A percentile compares a stretch with the other conserved stretches of the same genome.
phyloP scores from a whole-genome alignment of 2,113 vertebrate genomes.

The Engraulis encrasicolus region DNA sequence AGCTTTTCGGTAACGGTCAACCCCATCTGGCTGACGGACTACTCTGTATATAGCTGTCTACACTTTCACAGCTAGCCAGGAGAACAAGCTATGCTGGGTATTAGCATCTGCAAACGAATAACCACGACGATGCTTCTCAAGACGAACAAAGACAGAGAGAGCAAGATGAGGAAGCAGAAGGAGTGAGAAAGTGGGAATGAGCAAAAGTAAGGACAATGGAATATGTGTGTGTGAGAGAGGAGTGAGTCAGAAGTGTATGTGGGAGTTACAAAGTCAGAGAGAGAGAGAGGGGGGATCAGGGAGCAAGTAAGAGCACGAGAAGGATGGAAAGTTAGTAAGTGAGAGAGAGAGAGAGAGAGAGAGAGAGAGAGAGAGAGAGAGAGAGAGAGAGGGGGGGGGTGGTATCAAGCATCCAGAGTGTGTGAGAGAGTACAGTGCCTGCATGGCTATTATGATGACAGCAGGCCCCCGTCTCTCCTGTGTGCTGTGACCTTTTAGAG shows the following conservation, averaged over 20 bases:
- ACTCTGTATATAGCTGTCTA: no score
- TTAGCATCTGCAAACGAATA: neutral
- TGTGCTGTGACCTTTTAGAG: neutral
- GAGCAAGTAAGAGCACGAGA: neutral
- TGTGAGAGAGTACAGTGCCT: neutral
- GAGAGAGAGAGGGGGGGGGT: neutral
- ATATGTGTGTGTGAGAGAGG: constrained; percentile 2
- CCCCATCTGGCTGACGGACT: no score
- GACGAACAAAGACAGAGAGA: neutral
- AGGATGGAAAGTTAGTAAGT: neutral
- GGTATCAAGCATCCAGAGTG: neutral
- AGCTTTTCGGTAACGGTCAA: no score
- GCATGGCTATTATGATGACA: neutral
- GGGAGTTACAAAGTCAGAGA: neutral
- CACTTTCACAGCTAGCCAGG: no score
- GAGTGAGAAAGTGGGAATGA: constrained; percentile 14
- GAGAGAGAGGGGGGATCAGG: neutral
- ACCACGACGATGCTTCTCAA: neutral
- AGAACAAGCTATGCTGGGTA: neutral
- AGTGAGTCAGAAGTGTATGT: neutral
- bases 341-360: neutral
- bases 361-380: neutral
- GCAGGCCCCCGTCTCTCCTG: neutral
- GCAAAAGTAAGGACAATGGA: neutral
- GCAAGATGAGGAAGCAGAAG: neutral